Conservation (phyloP, 2,888 invertebrate genomes). For the Papilio demoleus region DNA sequence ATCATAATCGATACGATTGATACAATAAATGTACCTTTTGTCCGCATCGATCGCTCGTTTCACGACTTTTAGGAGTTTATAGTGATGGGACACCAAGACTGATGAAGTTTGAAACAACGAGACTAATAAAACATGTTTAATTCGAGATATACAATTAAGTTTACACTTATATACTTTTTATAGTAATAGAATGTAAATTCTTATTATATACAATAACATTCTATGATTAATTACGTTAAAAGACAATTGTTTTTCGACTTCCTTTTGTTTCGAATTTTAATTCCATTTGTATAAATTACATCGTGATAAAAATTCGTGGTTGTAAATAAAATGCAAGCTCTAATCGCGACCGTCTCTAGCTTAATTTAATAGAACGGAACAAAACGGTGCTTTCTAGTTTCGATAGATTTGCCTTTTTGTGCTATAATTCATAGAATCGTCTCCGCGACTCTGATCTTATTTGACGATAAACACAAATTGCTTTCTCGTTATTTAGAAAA, state of each 20-base stretch:
- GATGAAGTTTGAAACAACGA: slow-evolving; percentile 26
- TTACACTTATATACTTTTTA: too few relatives aligned
- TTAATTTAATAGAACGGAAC: slow-evolving; percentile 66
- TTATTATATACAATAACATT: too few relatives aligned
- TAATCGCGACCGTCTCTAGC: slow-evolving; percentile 16
- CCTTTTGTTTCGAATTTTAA: too few relatives aligned
- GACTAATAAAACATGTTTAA: too few relatives aligned
- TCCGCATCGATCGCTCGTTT: slow-evolving; percentile 58
- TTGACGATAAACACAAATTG: slow-evolving; percentile 49
- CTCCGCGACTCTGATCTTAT: slow-evolving; percentile 48
- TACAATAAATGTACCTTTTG: slow-evolving; percentile 77
- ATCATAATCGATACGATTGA: slow-evolving; percentile 71
- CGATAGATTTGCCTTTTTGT: slow-evolving; percentile 48
- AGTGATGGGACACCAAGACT: slow-evolving; percentile 42
- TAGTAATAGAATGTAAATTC: too few relatives aligned
- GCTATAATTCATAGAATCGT: slow-evolving; percentile 48
- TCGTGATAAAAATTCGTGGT: too few relatives aligned
- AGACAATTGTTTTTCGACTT: too few relatives aligned
- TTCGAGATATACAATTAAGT: too few relatives aligned
- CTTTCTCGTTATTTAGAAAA: slow-evolving; percentile 29
- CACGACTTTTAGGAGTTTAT: slow-evolving; percentile 56
- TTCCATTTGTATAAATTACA: too few relatives aligned
- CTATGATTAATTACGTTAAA: too few relatives aligned
- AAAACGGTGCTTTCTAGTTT: slow-evolving; percentile 54
- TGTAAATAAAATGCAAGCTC: not conserved